Evolutionary conservation across 2,797 vertebrate species (phyloP), one percentile per base, ranked within the genome.

Genomic region (Acanthurus tractus): DNA sequence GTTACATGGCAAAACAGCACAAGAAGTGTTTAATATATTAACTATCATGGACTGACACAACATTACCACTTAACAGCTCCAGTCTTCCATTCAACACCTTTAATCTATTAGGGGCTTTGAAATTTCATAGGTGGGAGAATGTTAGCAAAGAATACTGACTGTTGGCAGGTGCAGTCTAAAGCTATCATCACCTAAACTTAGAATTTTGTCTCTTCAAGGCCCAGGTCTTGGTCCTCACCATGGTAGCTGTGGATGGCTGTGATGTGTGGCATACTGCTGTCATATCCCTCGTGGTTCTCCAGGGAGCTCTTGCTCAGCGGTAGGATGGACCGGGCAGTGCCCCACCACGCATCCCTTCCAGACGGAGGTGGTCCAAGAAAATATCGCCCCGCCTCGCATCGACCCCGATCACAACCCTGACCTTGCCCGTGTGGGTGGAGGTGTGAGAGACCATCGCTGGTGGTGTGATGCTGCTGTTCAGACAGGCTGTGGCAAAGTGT

Each of bases 381-480:
- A 88, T 99, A 99, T 6, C 97, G 93, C 1, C 98, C 97, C 0
- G 97, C 97, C 88, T 99, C 97, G 14, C 98, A 99, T 18, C 96
- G 95, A 48, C 96, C 96, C 12, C 93, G 94, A 79, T 98, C 97
- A 1, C 97, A 99, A 45, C 95, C 92, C 84, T 96, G 97, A 0
- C 90, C 94, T 64, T 98, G 97, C 11, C 66, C 42, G 0, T 89
- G 89, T 13, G 92, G 81, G 61, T 97, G 96, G 0, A 89, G 58
- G 48, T 84, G 74, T 4, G 87, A 34, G 54, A 88, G 87, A n/a
- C 90, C 75, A n/a, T 91, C 83, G 2, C 78, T 52, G 29, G 90
- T 0, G 94, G 83, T 49, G 94, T 88, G 84, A 93, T 95, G 78
- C 96, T 89, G 92, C 45, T 95, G 93, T 2, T 95, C 93, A 2